Conservation (phyloP, 1,140 invertebrate genomes). For the Venustaconcha ellipsiformis region DNA sequence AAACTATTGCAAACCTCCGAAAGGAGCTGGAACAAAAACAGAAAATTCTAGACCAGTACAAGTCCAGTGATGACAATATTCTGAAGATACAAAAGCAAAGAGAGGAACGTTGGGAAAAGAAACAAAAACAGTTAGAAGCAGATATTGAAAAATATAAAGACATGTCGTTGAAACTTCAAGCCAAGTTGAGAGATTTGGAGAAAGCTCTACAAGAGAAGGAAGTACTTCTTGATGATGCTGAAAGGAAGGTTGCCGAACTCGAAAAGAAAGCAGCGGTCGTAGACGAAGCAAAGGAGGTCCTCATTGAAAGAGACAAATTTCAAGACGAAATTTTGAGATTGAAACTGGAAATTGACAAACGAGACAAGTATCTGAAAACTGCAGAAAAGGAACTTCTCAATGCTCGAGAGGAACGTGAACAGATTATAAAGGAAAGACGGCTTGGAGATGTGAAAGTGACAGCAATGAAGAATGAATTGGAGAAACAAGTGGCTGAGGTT, state of each 20-base stretch:
- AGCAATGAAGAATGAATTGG: constrained; percentile 15
- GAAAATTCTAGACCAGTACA: constrained; percentile 39
- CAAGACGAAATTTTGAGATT: constrained; percentile 35
- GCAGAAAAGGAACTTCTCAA: constrained; percentile 7
- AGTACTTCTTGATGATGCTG: constrained; percentile 17
- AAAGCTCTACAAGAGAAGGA: constrained; percentile 30
- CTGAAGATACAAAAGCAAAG: constrained; percentile 39
- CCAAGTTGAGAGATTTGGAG: constrained; percentile 15
- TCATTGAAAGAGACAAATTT: constrained; percentile 26
- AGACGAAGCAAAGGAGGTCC: constrained; percentile 23
- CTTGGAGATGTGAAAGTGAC: constrained; percentile 16
- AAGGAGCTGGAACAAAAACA: constrained; percentile 44
- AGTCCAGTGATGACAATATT: constrained; percentile 36
- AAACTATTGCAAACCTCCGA: constrained; percentile 28
- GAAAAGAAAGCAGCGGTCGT: constrained; percentile 26
- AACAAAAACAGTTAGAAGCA: constrained; percentile 32
- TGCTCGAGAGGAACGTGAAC: constrained; percentile 23
- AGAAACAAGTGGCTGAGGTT: constrained; percentile 25
- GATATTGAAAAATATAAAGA: constrained; percentile 33
- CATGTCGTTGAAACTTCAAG: constrained; percentile 16
- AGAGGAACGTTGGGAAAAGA: constrained; percentile 37
- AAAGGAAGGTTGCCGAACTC: constrained; percentile 26
- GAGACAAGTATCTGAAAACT: constrained; percentile 25
- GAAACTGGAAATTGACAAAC: constrained; percentile 40
- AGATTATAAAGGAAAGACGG: constrained; percentile 21